Evolutionary conservation across 2,797 vertebrate species (phyloP), one percentile per base, ranked within the genome.

Genomic region (Neosalanx taihuensis): DNA sequence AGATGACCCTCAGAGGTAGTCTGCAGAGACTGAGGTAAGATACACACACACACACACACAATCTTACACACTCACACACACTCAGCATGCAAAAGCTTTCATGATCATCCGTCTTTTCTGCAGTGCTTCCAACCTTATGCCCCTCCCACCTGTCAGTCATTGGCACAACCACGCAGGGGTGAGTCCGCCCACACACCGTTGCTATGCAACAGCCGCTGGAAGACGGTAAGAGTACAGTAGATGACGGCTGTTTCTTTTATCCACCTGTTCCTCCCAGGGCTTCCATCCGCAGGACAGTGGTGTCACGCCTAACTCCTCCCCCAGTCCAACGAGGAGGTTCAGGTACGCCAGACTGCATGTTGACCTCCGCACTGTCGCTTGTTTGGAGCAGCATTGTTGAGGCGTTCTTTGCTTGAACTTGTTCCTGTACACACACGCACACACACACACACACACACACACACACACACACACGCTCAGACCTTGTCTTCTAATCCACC

Each of bases 271-370:
- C 12, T 74, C 6, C 61, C 78, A 94, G 92, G 91, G 89, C 79
- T 89, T 88, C 70, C 89, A 82, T 61, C 82, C 89, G 2, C 89
- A 90, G 74, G 92, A 94, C 81, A 91, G 90, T 23, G 90, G 92
- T 3, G 75, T 91, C 72, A 94, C 92, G 0, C 92, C 93, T 1
- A 93, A 93, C 84, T 94, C 92, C 1, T 94, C 93, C 15, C 93
- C 93, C 0, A 92, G 91, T 79, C 91, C 92, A 41, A 91, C 90
- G 17, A 71, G 92, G 76, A 90, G 92, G 74, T 93, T 93, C 85
- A 89, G 91, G 85, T 89, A 72, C 2, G 26, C 20, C 18, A 20
- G 5, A 23, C 13, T 37, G 58, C 17, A 46, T 65, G 23, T 13
- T 26, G 29, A 49, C 12, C 20, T 49, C 20, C 17, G 12, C 10